Conservation (phyloP, 2,113 vertebrate species). For the Jacana jacana region DNA sequence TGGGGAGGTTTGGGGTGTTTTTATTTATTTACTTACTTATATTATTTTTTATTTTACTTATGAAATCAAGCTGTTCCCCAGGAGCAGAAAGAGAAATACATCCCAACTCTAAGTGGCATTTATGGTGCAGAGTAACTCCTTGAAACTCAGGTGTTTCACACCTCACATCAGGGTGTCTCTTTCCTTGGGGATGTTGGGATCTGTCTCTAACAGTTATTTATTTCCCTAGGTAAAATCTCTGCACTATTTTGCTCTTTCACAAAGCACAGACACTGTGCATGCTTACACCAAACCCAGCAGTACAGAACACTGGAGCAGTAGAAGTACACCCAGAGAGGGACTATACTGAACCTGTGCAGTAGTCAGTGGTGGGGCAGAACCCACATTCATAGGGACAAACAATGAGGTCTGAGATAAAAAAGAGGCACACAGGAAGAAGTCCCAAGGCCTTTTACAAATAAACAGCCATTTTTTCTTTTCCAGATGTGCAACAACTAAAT, state of each 20-base stretch:
- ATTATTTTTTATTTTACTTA: neutral
- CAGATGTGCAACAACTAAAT: neutral
- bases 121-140: neutral
- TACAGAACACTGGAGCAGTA: neutral
- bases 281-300: neutral
- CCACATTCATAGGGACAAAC: neutral
- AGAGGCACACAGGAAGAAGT: neutral
- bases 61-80: neutral
- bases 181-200: neutral
- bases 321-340: rapidly evolving
- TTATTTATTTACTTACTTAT: neutral
- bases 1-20: no score
- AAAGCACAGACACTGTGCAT: neutral
- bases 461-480: neutral
- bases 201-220: neutral
- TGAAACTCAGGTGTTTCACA: neutral
- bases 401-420: neutral
- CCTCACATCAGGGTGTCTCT: rapidly evolving
- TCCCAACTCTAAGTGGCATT: rapidly evolving
- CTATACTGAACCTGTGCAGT: neutral
- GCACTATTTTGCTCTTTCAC: neutral
- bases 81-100: neutral
- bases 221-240: neutral
- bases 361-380: neutral
- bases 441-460: neutral